A percentile compares a stretch with the other conserved stretches of the same genome.
Evolutionary conservation across 1,140 invertebrate genomes (phyloP).

Genomic region (Muscidifurax raptorellus): DNA sequence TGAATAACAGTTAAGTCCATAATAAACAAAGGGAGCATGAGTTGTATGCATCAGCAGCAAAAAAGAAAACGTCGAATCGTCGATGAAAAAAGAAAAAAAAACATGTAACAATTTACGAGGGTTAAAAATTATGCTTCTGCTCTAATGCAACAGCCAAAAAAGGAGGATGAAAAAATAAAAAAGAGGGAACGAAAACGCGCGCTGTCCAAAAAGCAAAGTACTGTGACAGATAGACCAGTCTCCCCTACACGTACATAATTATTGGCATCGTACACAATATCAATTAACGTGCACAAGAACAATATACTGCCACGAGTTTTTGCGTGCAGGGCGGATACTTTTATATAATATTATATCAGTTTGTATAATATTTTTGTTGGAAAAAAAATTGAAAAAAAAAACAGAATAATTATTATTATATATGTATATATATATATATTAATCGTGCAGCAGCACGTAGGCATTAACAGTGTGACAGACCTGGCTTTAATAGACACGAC

Average conservation of each 20-base stretch:
- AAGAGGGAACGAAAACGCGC: conserved; percentile 26
- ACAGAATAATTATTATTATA: conserved; percentile 43
- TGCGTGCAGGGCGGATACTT: conserved; percentile 72
- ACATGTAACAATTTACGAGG: not conserved
- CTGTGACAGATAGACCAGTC: conserved; percentile 41
- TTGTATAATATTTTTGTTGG: conserved; percentile 3
- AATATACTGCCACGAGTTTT: conserved; percentile 73
- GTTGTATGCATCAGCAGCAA: conserved; percentile 21
- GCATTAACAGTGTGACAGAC: conserved; percentile 84
- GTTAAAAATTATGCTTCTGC: not conserved
- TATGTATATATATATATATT: conserved; percentile 50
- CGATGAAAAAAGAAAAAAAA: not conserved
- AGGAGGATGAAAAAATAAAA: not conserved
- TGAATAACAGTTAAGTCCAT: not conserved
- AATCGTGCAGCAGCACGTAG: conserved; percentile 74
- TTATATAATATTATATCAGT: conserved; percentile 18
- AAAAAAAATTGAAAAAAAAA: conserved; percentile 39
- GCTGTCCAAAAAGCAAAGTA: conserved; percentile 48
- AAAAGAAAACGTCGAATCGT: not conserved
- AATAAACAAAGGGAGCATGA: not conserved
- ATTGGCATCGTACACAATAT: conserved; percentile 74
- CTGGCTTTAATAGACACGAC: conserved; percentile 98
- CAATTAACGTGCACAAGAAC: conserved; percentile 76
- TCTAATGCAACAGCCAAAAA: conserved; percentile 8
- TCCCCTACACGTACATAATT: conserved; percentile 35